Evolutionary conservation across 1,140 invertebrate genomes (phyloP).

Genomic region (Hylaeus anthracinus): DNA sequence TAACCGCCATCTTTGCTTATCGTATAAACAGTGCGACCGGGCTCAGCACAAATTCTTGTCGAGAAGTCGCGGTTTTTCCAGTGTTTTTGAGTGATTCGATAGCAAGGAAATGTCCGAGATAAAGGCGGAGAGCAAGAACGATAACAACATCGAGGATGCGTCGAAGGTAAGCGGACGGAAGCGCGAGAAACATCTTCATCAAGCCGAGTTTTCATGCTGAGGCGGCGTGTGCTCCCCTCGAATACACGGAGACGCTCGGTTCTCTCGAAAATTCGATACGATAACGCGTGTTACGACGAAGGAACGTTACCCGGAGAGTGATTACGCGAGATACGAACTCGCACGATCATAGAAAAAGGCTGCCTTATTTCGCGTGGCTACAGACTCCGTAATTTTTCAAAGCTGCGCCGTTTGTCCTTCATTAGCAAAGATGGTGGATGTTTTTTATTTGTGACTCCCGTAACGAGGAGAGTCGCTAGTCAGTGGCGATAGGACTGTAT

Average conservation of each 20-base stretch:
- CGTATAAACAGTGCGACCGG: slow-evolving; percentile 81
- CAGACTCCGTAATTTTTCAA: slow-evolving; percentile 62
- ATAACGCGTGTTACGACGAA: neutral
- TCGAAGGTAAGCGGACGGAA: slow-evolving; percentile 75
- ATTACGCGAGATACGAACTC: slow-evolving; percentile 1
- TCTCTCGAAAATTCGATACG: slow-evolving; percentile 53
- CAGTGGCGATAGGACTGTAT: slow-evolving; percentile 44
- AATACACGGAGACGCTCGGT: slow-evolving; percentile 63
- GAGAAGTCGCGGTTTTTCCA: slow-evolving; percentile 73
- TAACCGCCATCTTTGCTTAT: slow-evolving; percentile 82
- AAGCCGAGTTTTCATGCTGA: slow-evolving; percentile 79
- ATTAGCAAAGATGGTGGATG: slow-evolving; percentile 76
- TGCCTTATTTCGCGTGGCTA: slow-evolving; percentile 46
- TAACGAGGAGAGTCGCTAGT: slow-evolving; percentile 46
- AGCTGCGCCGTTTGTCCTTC: slow-evolving; percentile 74
- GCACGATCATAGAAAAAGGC: neutral
- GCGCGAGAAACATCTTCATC: slow-evolving; percentile 67
- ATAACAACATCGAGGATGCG: slow-evolving; percentile 79
- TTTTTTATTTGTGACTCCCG: slow-evolving; percentile 72
- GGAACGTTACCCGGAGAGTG: slow-evolving; percentile 2
- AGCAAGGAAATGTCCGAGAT: slow-evolving; percentile 79
- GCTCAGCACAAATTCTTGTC: slow-evolving; percentile 71
- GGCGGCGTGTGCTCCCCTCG: slow-evolving; percentile 66
- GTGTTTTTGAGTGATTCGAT: slow-evolving; percentile 77
- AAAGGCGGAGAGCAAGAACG: slow-evolving; percentile 80